Percentiles rank a stretch among this genome's conserved stretches.
These are phyloP conservation scores for Erythrocebus patas DNA, from an alignment of 2,113 vertebrate genomes.

Conservation along the genomic window DNA sequence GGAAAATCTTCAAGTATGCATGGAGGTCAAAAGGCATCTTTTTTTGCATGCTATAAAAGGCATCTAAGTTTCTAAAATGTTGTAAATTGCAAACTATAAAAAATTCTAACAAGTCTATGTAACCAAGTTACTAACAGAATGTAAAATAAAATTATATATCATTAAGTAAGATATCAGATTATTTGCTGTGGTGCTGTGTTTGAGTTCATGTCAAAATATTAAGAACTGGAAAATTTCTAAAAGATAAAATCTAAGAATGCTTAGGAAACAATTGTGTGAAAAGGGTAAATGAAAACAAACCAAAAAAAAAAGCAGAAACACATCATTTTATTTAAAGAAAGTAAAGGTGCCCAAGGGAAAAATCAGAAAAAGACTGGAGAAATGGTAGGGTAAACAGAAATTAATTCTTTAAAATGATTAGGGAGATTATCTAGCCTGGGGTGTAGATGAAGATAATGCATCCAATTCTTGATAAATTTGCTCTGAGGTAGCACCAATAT, in stretches of 20 bases:
- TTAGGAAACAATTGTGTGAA: background rate
- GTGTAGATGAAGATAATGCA: fast-evolving
- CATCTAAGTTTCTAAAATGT: background rate
- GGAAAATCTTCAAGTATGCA: background rate
- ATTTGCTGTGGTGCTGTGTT: background rate
- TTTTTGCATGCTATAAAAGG: background rate
- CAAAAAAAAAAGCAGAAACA: background rate
- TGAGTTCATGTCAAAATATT: background rate
- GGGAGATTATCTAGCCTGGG: background rate
- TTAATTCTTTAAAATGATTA: background rate
- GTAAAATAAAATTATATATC: background rate
- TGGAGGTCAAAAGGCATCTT: background rate
- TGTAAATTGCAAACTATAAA: background rate
- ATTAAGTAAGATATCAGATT: background rate
- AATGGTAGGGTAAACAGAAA: background rate
- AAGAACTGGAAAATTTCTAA: background rate
- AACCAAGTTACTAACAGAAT: background rate
- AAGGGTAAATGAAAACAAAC: background rate
- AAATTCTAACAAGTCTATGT: background rate
- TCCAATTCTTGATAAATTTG: background rate
- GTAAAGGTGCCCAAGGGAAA: background rate
- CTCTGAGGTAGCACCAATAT: background rate
- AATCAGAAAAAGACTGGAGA: background rate
- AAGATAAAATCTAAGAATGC: background rate
- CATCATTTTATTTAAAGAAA: background rate